These are phyloP conservation scores for Orthosia gracilis DNA, from an alignment of 2,888 invertebrate genomes.

Conservation along the genomic window DNA sequence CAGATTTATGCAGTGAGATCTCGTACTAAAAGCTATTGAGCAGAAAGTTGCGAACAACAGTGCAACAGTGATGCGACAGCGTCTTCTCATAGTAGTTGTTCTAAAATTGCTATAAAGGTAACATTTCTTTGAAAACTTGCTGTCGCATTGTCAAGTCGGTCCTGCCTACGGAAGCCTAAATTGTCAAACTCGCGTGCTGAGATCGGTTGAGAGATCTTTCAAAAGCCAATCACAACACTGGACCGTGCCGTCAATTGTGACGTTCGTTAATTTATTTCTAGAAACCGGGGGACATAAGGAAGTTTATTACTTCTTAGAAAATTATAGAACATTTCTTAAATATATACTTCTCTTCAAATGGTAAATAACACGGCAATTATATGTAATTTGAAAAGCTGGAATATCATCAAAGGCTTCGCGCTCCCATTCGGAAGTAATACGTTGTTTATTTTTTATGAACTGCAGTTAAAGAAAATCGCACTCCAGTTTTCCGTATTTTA, in stretches of 20 bases:
- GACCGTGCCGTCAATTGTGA: neutral
- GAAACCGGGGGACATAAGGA: slow-evolving; percentile 1
- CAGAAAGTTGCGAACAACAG: neutral
- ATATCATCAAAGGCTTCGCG: slow-evolving; percentile 41
- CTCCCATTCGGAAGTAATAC: slow-evolving; percentile 24
- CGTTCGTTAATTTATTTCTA: neutral
- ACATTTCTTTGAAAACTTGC: neutral
- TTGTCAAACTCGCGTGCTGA: neutral
- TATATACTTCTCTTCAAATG: slow-evolving; percentile 28
- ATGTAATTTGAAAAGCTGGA: slow-evolving; percentile 40
- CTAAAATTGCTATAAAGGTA: neutral
- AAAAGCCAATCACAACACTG: neutral
- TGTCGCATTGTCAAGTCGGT: neutral
- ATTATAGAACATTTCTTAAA: slow-evolving; percentile 18
- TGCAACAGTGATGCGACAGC: too few species aligned
- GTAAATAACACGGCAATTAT: slow-evolving; percentile 39
- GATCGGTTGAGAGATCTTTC: neutral
- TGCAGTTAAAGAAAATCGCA: slow-evolving; percentile 22
- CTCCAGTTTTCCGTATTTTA: slow-evolving; percentile 33
- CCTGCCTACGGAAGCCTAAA: neutral
- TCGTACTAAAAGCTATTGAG: neutral
- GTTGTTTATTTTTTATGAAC: slow-evolving; percentile 37
- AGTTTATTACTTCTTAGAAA: slow-evolving; percentile 35
- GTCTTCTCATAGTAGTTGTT: neutral
- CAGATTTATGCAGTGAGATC: too few species aligned